Conservation (phyloP, 2,113 vertebrate species). For the Plectropomus leopardus region DNA sequence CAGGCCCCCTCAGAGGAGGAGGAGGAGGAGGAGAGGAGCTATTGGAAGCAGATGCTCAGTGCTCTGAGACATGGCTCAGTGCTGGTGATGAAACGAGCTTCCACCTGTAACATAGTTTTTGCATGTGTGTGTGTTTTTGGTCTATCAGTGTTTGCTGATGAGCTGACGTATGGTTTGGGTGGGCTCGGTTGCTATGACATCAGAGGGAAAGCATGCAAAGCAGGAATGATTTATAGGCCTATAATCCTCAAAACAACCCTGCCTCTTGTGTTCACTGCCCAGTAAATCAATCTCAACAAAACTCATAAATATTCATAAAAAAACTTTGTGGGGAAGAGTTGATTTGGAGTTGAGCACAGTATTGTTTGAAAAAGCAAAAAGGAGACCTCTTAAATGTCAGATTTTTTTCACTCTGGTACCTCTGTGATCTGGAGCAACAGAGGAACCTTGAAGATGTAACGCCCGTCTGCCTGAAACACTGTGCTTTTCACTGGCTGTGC, state of each 20-base stretch:
- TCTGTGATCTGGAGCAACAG: constrained; percentile 18
- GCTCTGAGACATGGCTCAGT: constrained; percentile 26
- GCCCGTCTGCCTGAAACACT: not conserved
- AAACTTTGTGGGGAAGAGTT: not conserved
- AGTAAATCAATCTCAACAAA: constrained; percentile 41
- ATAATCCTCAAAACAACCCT: constrained; percentile 43
- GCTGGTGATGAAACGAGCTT: constrained; percentile 23
- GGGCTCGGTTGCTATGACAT: constrained; percentile 64
- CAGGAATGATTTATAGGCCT: constrained; percentile 57
- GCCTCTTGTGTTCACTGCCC: constrained; percentile 44
- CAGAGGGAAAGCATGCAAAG: constrained; percentile 55
- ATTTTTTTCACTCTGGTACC: not conserved
- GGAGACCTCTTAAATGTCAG: not conserved
- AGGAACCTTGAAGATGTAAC: not conserved
- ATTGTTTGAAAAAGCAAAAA: not conserved
- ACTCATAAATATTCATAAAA: too few species aligned
- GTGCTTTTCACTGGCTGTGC: constrained; percentile 21
- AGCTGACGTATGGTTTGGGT: constrained; percentile 45
- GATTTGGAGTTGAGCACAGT: not conserved
- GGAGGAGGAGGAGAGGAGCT: not conserved
- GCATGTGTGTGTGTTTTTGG: not conserved
- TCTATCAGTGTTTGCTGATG: constrained; percentile 28
- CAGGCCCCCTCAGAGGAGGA: constrained; percentile 25
- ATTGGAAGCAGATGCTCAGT: constrained; percentile 74
- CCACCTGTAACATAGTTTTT: constrained; percentile 49